Base-by-base conservation (phyloP, 2,113 vertebrate species). In the Fulica atra region DNA sequence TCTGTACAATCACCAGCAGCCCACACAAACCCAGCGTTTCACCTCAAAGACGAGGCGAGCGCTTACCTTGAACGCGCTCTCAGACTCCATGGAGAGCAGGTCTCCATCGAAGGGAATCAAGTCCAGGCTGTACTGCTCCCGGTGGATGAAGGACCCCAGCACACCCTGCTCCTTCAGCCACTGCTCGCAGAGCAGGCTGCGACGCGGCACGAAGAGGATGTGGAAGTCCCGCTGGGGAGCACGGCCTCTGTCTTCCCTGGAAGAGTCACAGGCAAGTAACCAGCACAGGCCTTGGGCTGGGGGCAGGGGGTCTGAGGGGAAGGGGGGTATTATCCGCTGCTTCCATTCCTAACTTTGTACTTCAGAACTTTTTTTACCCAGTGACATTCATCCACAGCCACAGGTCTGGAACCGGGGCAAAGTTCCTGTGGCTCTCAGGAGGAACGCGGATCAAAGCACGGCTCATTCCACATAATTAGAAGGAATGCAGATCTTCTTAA, bases 11-110 rank as follows among this genome's bases (percentile, higher is more conserved):
- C 68, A 18, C 12, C 54, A 17, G 2, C 8, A 11, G 5, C 68
- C 54, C 36, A 12, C 46, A 25, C 48, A 15, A 51, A 68, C 8
- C 10, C 0, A 0, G 10, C 0, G 0, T 11, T 26, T 7, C 3
- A 1, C 31, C 69, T 57, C 0, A 0, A 31, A 23, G 40, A 31
- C 0, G 15, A 82, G 72, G 6, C 0, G 2, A 46, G 40, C 0
- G 4, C 95, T 31, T 95, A 99, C 99, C 98, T 99, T 99, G 95
- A 99, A 99, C 0, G 99, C 98, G 6, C 98, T 98, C 94, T 99
- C 99, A 0, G 99, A 99, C 85, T 99, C 99, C 99, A 99, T 99
- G 95, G 99, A 99, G 24, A 99, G 98, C 87, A 99, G 98, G 92
- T 99, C 99, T 17, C 99, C 98, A 1, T 99, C 99, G 10, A 99